phyloP scores from a whole-genome alignment of 64 coral and sea anemone species.

The Astreopora myriophthalma region DNA sequence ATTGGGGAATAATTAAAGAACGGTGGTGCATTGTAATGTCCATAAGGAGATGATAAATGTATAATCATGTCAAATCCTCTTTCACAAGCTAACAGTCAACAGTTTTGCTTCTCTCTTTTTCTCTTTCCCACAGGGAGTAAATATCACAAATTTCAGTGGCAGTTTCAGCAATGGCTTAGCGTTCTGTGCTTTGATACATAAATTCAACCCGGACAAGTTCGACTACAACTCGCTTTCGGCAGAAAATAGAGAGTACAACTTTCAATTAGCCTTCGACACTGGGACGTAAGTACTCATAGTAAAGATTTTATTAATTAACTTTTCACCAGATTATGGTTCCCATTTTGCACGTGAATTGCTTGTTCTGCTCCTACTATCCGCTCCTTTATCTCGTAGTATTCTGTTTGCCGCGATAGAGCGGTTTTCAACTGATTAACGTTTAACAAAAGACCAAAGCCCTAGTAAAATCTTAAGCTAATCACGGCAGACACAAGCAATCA shows the following conservation, averaged over 20 bases:
- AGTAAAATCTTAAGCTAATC: no score
- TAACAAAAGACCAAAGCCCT: no score
- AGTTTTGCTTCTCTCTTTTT: background rate
- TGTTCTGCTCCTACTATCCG: no score
- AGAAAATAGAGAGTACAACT: conserved; percentile 88
- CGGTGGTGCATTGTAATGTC: no score
- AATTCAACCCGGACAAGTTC: conserved; percentile 97
- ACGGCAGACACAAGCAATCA: no score
- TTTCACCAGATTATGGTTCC: background rate
- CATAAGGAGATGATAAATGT: no score
- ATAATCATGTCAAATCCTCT: no score
- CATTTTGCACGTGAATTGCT: no score
- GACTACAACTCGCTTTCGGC: conserved; percentile 86
- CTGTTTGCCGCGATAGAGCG: no score
- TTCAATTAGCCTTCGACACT: conserved; percentile 85
- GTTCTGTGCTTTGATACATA: conserved; percentile 94
- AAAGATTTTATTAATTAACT: background rate
- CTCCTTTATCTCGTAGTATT: no score
- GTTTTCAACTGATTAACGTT: no score
- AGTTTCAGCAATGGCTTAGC: conserved; percentile 90
- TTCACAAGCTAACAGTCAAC: background rate
- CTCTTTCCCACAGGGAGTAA: conserved; percentile 80
- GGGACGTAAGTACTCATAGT: conserved; percentile 70
- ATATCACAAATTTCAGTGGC: conserved; percentile 99
- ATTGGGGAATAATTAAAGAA: no score